Base-by-base conservation (phyloP, 2,113 vertebrate species). In the Fulica atra region DNA sequence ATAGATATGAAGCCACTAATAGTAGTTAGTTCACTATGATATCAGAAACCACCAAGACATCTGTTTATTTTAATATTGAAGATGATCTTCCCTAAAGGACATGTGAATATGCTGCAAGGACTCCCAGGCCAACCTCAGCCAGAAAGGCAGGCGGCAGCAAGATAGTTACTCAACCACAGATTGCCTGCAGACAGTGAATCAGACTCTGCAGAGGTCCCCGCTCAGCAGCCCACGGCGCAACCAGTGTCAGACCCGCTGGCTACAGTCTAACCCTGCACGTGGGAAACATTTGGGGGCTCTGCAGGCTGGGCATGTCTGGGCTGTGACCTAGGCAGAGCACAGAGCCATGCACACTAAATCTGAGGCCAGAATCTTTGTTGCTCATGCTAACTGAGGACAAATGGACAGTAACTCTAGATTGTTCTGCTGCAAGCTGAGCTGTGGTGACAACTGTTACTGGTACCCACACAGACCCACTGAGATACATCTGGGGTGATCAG, bases 31-130 rank as follows among this genome's bases (percentile, higher is more conserved):
- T 93, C 82, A 96, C 86, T 33, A 93, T 88, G 93, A 95, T 88
- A 94, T 94, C 92, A 96, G 86, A 94, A 96, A 95, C 95, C 95
- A 96, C 90, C 57, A 65, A 76, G 72, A 78, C 92, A 96, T 93
- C 86, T 96, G 96, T 79, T 96, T 92, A 50, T 88, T 92, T 96
- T 61, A 84, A 42, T 35, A 63, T 65, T 35, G 60, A 92, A 95
- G 64, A 68, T 25, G 51, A 83, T 92, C 81, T 78, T 83, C 92
- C 92, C 90, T 36, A 7, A 91, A 91, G 93, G 82, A 86, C n/a
- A 10, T 5, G 5, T 33, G 56, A 71, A 88, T 56, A n/a, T 36
- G 57, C 80, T 79, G 19, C 60, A 63, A 83, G 80, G 68, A 13
- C 8, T 93, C 63, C 53, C 81, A 63, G 76, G 36, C 3, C 36